A percentile compares a stretch with the other conserved stretches of the same genome.
These are phyloP conservation scores for Eupeodes luniger DNA, from an alignment of 2,888 invertebrate genomes.

Conservation along the genomic window DNA sequence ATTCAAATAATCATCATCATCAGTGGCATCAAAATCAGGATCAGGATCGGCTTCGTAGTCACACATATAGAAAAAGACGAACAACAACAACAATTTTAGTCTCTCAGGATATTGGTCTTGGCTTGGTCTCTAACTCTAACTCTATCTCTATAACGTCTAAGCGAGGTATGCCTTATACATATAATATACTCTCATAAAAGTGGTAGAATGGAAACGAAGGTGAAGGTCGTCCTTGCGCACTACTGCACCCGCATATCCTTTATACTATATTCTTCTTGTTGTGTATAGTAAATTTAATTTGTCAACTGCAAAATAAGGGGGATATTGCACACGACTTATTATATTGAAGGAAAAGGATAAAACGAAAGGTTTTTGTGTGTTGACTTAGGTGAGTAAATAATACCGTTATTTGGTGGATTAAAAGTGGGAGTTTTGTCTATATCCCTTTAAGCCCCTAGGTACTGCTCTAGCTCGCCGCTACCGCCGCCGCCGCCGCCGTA, in stretches of 20 bases:
- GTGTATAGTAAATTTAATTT: slow-evolving; percentile 66
- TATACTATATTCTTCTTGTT: not conserved
- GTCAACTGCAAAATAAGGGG: slow-evolving; percentile 69
- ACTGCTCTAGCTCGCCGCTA: not conserved
- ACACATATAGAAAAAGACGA: not conserved
- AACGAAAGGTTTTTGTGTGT: slow-evolving; percentile 45
- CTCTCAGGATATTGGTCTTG: slow-evolving; percentile 27
- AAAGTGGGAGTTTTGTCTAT: slow-evolving; percentile 34
- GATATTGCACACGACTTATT: slow-evolving; percentile 57
- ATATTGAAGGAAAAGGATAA: not conserved
- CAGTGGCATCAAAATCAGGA: slow-evolving; percentile 24
- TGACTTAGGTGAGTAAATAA: slow-evolving; percentile 75
- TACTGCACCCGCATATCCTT: slow-evolving; percentile 54
- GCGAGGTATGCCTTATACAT: not conserved
- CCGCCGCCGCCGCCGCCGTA: too few relatives aligned
- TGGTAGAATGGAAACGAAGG: slow-evolving; percentile 45
- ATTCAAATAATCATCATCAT: slow-evolving; percentile 43
- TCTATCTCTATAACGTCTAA: too few relatives aligned
- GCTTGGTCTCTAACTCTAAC: slow-evolving; percentile 2
- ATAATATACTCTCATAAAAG: too few relatives aligned
- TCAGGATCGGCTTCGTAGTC: slow-evolving; percentile 18
- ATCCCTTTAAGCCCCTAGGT: slow-evolving; percentile 10
- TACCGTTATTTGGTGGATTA: slow-evolving; percentile 74
- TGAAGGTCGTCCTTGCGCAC: slow-evolving; percentile 67
- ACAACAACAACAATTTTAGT: slow-evolving; percentile 17